Percentiles rank a stretch among this genome's conserved stretches.
phyloP scores from a whole-genome alignment of 2,113 vertebrate species.

The Microcebus griseorufus region DNA sequence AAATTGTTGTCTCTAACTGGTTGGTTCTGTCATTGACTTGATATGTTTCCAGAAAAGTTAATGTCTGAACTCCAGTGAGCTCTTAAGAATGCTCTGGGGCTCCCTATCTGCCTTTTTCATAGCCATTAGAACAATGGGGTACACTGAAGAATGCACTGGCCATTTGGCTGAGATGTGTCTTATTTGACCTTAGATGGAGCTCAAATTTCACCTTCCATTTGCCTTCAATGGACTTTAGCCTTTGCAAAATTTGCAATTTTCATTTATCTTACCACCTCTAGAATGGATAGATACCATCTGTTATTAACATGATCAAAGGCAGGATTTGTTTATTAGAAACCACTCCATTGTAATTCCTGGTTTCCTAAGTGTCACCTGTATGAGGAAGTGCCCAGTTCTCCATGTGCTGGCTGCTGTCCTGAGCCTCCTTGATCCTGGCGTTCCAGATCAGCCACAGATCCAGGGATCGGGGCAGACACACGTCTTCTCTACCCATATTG shows the following conservation, averaged over 20 bases:
- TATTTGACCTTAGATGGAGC: neutral
- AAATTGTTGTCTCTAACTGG: conserved; percentile 18
- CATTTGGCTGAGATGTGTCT: neutral
- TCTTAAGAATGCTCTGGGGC: neutral
- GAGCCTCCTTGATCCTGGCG: neutral
- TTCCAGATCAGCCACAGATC: neutral
- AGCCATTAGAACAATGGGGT: neutral
- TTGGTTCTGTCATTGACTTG: conserved; percentile 52
- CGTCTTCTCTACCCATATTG: neutral
- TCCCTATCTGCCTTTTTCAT: neutral
- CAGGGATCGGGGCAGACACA: too few relatives aligned
- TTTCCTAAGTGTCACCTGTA: neutral
- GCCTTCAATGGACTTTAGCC: neutral
- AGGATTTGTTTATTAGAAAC: neutral
- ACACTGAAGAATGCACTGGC: neutral
- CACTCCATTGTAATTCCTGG: neutral
- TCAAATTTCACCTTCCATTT: neutral
- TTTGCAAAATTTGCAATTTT: neutral
- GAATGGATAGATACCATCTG: neutral
- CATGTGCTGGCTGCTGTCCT: neutral
- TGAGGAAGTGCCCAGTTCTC: neutral
- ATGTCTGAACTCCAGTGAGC: neutral
- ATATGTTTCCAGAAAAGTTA: conserved; percentile 25
- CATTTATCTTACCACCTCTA: neutral
- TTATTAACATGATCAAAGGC: neutral